Evolutionary conservation across 2,888 invertebrate species (phyloP).

Genomic region (Hemicrepidius hirtus): DNA sequence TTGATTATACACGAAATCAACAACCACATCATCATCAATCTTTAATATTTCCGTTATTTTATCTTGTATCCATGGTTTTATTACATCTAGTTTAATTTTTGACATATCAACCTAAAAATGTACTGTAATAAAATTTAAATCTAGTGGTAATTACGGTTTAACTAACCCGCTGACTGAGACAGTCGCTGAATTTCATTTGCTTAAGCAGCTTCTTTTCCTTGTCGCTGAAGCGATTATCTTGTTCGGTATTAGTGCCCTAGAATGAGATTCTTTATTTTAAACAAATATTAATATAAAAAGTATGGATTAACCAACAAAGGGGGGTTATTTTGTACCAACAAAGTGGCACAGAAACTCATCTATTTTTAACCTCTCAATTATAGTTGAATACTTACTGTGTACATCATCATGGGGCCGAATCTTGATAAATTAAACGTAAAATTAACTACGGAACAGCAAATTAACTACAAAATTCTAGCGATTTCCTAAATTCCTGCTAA

Average conservation of each 20-base stretch:
- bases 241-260: constrained; percentile 98
- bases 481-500: constrained; percentile 3
- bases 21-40: constrained; percentile 99
- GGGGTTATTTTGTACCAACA: constrained; percentile 48
- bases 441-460: constrained; percentile 30
- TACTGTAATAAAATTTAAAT: not conserved
- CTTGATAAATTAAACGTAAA: constrained; percentile 27
- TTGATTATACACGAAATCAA: constrained; percentile 99
- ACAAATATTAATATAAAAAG: not conserved
- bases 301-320: constrained; percentile 7
- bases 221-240: constrained; percentile 99
- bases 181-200: constrained; percentile 98
- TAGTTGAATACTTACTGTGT: constrained; percentile 64
- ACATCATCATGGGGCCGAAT: constrained; percentile 64
- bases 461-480: constrained; percentile 18
- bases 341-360: constrained; percentile 31
- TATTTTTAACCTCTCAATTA: constrained; percentile 45
- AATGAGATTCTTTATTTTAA: constrained; percentile 44
- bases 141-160: constrained; percentile 6
- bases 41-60: constrained; percentile 97
- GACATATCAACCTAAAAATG: constrained; percentile 92
- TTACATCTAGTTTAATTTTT: constrained; percentile 97
- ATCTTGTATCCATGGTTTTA: constrained; percentile 99
- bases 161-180: constrained; percentile 90
- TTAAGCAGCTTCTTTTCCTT: constrained; percentile 99